Evolutionary conservation across 2,888 invertebrate genomes (phyloP).

Genomic region (Cerastoderma edule): DNA sequence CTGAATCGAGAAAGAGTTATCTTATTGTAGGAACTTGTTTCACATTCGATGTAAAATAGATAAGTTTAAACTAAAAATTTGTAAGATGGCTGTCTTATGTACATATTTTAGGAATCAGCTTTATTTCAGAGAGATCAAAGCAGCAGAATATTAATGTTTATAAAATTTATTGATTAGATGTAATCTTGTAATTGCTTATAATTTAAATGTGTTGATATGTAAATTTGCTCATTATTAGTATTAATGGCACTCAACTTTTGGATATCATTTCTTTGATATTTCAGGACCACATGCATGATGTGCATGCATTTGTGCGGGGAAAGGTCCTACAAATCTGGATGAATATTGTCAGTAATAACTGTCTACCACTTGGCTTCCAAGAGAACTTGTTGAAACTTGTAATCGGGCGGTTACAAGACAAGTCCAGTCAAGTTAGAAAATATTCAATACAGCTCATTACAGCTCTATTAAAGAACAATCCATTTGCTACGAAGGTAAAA

Average conservation of each 20-base stretch:
- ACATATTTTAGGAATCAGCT: no score
- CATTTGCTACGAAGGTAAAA: conserved; percentile 86
- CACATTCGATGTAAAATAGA: no score
- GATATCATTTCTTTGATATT: conserved; percentile 43
- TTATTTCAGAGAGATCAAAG: no score
- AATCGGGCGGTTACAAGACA: conserved; percentile 91
- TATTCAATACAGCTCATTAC: conserved; percentile 91
- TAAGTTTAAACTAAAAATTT: no score
- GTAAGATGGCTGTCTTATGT: no score
- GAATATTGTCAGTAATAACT: conserved; percentile 89
- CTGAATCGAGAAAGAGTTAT: no score
- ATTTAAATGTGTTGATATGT: background rate
- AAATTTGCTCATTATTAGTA: background rate
- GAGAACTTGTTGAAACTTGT: conserved; percentile 88
- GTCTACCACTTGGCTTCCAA: conserved; percentile 89
- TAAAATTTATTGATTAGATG: no score
- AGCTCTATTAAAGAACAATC: conserved; percentile 92
- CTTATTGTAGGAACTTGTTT: no score
- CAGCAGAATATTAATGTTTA: no score
- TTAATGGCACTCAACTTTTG: background rate
- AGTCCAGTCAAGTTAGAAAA: conserved; percentile 93
- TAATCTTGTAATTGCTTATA: no score
- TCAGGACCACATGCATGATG: conserved; percentile 92
- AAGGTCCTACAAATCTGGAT: conserved; percentile 93
- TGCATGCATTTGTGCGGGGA: conserved; percentile 93